Conservation (phyloP, 2,113 vertebrate genomes). For the Plestiodon gilberti region DNA sequence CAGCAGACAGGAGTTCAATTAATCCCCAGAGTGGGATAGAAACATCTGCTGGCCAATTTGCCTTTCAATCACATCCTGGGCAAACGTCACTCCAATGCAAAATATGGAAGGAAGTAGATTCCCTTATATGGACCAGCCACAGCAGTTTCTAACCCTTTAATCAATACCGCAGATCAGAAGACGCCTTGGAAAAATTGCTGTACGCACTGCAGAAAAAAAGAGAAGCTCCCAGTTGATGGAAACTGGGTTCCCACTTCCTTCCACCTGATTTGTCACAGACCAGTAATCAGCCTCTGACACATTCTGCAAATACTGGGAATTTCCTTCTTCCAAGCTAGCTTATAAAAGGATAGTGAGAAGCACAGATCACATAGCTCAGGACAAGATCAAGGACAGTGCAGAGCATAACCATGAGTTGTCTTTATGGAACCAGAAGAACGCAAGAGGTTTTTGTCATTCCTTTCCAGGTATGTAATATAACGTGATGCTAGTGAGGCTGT, state of each 20-base stretch:
- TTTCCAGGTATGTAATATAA: not conserved
- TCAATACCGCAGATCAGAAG: not conserved
- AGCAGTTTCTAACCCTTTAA: not conserved
- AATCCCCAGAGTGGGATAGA: not conserved
- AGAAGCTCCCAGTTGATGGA: not conserved
- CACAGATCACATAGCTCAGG: not conserved
- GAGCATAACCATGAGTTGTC: too few relatives aligned
- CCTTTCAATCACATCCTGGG: not conserved
- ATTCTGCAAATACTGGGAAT: not conserved
- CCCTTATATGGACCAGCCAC: not conserved
- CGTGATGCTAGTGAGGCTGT: not conserved
- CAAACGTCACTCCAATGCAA: not conserved
- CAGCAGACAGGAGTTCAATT: not conserved
- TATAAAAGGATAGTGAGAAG: not conserved
- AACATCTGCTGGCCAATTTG: not conserved
- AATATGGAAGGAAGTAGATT: not conserved
- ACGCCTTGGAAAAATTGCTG: too few relatives aligned
- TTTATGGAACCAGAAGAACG: not conserved
- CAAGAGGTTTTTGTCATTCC: fast-evolving
- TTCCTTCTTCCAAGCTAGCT: not conserved
- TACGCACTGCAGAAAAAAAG: not conserved
- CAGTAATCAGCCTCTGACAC: not conserved
- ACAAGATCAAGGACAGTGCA: not conserved
- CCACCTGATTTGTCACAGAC: not conserved
- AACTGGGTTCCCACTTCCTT: too few relatives aligned